Percentiles rank a stretch among this genome's conserved stretches.
phyloP scores from a whole-genome alignment of 1,140 invertebrate species.

The Drosophila hydei region DNA sequence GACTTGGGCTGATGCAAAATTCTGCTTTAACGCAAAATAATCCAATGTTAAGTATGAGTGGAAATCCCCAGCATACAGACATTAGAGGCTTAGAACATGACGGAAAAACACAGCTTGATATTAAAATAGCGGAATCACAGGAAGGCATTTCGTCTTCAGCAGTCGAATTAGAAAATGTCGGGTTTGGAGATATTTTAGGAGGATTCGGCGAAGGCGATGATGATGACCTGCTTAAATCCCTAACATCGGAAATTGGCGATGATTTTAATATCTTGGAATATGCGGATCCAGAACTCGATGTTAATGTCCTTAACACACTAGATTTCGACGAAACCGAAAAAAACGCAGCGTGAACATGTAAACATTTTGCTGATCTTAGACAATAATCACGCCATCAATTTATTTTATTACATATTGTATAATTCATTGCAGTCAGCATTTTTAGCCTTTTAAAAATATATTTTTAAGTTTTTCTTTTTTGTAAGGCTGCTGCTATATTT shows the following conservation, averaged over 20 bases:
- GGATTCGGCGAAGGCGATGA: constrained; percentile 94
- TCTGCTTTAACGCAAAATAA: constrained; percentile 63
- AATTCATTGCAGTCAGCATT: neutral
- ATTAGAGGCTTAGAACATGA: constrained; percentile 62
- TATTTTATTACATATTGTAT: neutral
- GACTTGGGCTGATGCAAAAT: constrained; percentile 60
- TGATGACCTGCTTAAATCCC: constrained; percentile 90
- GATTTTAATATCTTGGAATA: constrained; percentile 98
- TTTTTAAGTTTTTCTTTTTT: too few species aligned
- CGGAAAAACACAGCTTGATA: constrained; percentile 48
- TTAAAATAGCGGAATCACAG: constrained; percentile 60
- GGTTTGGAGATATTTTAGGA: constrained; percentile 90
- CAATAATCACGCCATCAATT: neutral
- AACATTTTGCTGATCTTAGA: constrained; percentile 1
- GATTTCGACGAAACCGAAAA: constrained; percentile 88
- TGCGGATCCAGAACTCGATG: constrained; percentile 96
- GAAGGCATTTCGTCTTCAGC: constrained; percentile 61
- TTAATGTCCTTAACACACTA: constrained; percentile 89
- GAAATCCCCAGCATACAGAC: constrained; percentile 54
- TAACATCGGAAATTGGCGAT: constrained; percentile 93
- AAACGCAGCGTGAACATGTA: constrained; percentile 45
- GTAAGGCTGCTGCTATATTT: too few species aligned
- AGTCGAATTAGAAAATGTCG: constrained; percentile 84
- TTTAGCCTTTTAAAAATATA: neutral
- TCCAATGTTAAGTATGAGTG: constrained; percentile 70